These are phyloP conservation scores for Apteryx owenii DNA, from an alignment of 2,113 vertebrate species.

Conservation along the genomic window DNA sequence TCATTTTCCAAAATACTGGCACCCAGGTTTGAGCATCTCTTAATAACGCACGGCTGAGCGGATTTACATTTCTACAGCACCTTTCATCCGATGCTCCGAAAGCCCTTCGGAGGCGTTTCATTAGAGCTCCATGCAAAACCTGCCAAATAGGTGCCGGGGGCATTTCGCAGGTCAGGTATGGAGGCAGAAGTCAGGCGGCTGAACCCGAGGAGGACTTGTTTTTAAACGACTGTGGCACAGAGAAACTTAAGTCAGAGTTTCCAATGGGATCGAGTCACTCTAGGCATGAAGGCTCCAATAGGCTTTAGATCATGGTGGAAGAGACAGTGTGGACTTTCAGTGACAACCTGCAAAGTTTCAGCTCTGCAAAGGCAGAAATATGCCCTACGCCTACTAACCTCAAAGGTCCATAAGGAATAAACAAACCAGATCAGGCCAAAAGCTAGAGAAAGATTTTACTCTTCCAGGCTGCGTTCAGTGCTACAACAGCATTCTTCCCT, in stretches of 20 bases:
- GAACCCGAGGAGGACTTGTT: neutral
- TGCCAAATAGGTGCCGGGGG: neutral
- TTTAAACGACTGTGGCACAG: neutral
- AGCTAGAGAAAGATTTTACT: neutral
- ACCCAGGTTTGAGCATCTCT: neutral
- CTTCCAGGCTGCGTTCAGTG: neutral
- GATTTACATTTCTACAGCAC: neutral
- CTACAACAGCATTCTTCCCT: neutral
- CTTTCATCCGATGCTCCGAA: neutral
- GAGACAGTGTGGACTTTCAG: neutral
- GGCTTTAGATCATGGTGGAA: neutral
- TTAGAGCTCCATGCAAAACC: neutral
- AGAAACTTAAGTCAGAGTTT: neutral
- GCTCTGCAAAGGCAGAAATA: neutral
- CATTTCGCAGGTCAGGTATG: neutral
- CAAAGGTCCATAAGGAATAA: neutral
- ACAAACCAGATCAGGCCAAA: neutral
- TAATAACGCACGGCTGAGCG: neutral
- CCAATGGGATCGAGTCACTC: neutral
- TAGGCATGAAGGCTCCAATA: fast-evolving
- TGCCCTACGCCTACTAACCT: neutral
- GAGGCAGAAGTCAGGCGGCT: neutral
- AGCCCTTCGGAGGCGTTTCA: neutral
- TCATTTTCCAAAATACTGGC: neutral
- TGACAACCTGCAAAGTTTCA: neutral